Evolutionary conservation across 2,113 vertebrate species (phyloP).

Genomic region (Pelvicachromis taeniatus): DNA sequence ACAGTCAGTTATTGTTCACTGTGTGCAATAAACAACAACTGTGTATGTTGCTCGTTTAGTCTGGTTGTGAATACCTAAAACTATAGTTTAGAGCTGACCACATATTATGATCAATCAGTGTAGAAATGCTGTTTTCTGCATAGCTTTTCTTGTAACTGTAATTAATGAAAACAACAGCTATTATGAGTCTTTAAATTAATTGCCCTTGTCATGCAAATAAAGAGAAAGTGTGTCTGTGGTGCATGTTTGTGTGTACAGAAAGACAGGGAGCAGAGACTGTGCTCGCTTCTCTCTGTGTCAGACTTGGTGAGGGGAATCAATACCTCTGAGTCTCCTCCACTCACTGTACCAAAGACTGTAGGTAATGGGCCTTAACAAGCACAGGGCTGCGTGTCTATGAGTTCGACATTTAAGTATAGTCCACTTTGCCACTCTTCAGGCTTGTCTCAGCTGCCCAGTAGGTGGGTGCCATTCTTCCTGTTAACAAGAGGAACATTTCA

Average conservation of each 20-base stretch:
- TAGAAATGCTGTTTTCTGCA: not conserved
- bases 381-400: not conserved
- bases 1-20: not conserved
- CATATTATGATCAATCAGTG: not conserved
- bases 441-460: not conserved
- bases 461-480: not conserved
- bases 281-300: not conserved
- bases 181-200: not conserved
- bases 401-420: not conserved
- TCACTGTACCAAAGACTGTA: not conserved
- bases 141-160: not conserved
- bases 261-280: not conserved
- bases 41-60: not conserved
- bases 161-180: not conserved
- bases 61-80: not conserved
- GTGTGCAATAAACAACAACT: not conserved
- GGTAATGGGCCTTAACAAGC: conserved; percentile 33
- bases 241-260: not conserved
- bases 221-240: not conserved
- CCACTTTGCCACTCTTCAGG: not conserved
- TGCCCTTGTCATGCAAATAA: not conserved
- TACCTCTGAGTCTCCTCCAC: conserved; percentile 15
- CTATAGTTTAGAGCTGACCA: not conserved
- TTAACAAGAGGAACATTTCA: conserved; percentile 24
- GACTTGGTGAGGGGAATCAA: conserved; percentile 4